Evolutionary conservation across 2,113 vertebrate species (phyloP).

Genomic region (Peromyscus maniculatus): DNA sequence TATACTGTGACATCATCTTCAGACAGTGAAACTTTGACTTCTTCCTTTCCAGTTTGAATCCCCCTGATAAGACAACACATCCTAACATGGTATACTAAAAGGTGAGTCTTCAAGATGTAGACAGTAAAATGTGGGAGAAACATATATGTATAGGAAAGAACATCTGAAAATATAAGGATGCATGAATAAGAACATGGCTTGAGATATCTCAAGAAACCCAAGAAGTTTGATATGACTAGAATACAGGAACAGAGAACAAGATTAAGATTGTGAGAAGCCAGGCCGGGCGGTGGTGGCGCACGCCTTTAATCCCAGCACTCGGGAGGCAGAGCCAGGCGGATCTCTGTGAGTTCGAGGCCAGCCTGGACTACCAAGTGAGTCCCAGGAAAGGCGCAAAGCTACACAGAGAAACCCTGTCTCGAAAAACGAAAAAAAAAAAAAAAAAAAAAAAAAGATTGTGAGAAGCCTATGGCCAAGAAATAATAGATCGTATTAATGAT

Average conservation of each 20-base stretch:
- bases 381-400: too few relatives aligned
- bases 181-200: neutral
- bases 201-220: neutral
- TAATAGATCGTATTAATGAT: neutral
- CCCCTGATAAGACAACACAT: neutral
- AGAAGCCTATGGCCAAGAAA: neutral
- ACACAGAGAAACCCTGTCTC: too few relatives aligned
- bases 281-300: too few relatives aligned
- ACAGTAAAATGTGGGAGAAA: conserved; percentile 9
- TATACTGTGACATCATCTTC: too few relatives aligned
- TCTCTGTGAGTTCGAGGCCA: too few relatives aligned
- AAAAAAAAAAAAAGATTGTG: too few relatives aligned
- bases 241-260: neutral
- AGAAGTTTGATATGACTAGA: neutral
- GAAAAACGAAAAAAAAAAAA: too few relatives aligned
- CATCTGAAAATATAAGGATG: neutral
- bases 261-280: neutral
- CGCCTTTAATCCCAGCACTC: too few relatives aligned
- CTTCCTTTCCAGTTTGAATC: too few relatives aligned
- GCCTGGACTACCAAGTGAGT: too few relatives aligned
- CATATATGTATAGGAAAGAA: neutral
- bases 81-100: conserved; percentile 22
- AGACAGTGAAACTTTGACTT: too few relatives aligned
- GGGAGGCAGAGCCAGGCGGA: too few relatives aligned
- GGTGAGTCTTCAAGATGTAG: neutral